These are phyloP conservation scores for Morpho helenor DNA, from an alignment of 2,888 invertebrate genomes.

Conservation along the genomic window DNA sequence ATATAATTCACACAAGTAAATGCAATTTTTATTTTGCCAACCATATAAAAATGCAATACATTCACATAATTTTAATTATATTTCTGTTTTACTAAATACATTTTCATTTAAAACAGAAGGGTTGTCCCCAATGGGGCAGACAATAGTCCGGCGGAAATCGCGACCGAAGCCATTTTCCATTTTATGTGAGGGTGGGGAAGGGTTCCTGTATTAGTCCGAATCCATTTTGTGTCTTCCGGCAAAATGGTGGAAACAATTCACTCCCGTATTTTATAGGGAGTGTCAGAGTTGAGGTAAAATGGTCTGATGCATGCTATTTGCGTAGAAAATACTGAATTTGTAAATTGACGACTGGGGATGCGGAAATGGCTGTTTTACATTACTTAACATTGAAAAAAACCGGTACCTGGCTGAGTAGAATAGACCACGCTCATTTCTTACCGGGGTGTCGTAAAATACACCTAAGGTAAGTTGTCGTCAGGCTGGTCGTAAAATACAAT, in stretches of 20 bases:
- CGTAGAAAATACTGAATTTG: conserved; percentile 7
- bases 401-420: too few relatives aligned
- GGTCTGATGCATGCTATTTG: conserved; percentile 21
- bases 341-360: not conserved
- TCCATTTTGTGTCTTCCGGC: conserved; percentile 65
- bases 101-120: conserved; percentile 57
- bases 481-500: too few relatives aligned
- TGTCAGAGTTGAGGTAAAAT: conserved; percentile 35
- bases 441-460: too few relatives aligned
- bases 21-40: too few relatives aligned
- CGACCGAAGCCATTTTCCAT: conserved; percentile 63
- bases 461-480: too few relatives aligned
- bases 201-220: conserved; percentile 65
- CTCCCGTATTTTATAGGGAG: conserved; percentile 57
- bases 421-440: too few relatives aligned
- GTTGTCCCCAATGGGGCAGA: conserved; percentile 64
- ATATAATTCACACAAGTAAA: too few relatives aligned
- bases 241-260: conserved; percentile 66
- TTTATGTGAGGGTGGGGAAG: conserved; percentile 64
- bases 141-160: conserved; percentile 65
- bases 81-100: conserved; percentile 39
- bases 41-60: too few relatives aligned
- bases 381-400: too few relatives aligned
- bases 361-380: too few relatives aligned
- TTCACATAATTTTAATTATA: too few relatives aligned